phyloP scores from a whole-genome alignment of 1,140 invertebrate genomes.

The Apocrypta bakeri region DNA sequence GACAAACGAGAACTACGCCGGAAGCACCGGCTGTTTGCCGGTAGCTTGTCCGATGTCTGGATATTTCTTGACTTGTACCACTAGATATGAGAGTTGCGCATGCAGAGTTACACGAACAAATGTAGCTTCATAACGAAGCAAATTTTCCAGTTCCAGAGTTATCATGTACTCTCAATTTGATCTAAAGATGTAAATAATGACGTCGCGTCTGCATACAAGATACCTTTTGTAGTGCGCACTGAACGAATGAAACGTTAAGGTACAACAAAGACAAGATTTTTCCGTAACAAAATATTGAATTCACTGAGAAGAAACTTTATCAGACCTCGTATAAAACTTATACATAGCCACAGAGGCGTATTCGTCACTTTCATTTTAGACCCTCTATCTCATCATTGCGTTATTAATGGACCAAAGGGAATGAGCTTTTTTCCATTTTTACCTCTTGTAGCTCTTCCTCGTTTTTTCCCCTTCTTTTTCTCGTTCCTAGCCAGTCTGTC shows the following conservation, averaged over 20 bases:
- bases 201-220: not conserved
- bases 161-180: too few relatives aligned
- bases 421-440: slow-evolving; percentile 28
- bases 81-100: too few relatives aligned
- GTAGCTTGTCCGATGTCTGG: too few relatives aligned
- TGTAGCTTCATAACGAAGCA: not conserved
- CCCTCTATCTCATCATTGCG: slow-evolving; percentile 15
- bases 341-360: not conserved
- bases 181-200: not conserved
- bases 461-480: slow-evolving; percentile 10
- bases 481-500: not conserved
- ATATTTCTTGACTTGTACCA: not conserved
- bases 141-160: too few relatives aligned
- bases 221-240: too few relatives aligned
- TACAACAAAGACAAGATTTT: not conserved
- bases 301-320: not conserved
- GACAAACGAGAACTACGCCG: not conserved
- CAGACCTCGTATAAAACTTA: not conserved
- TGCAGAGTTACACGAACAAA: not conserved
- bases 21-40: too few relatives aligned
- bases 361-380: not conserved
- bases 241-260: too few relatives aligned
- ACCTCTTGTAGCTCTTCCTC: not conserved
- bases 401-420: slow-evolving; percentile 38
- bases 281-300: not conserved